Evolutionary conservation across 1,140 invertebrate species (phyloP).

Genomic region (Euura lappo): DNA sequence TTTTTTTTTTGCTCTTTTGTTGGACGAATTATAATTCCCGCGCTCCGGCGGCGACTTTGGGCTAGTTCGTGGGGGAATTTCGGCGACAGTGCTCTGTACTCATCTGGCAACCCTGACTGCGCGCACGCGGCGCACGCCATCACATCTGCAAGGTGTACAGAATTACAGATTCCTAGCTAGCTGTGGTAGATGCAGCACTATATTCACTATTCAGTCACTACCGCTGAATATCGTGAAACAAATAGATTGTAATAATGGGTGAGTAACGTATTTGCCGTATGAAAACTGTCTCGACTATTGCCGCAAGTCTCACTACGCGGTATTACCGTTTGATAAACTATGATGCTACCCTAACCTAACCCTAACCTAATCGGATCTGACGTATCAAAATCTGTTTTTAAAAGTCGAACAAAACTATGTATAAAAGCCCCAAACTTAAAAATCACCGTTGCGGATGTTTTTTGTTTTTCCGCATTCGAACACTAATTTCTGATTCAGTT

Average conservation of each 20-base stretch:
- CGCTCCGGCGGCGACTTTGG: too few species aligned
- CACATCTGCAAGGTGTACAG: neutral
- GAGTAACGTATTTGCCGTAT: neutral
- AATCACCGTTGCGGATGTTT: too few species aligned
- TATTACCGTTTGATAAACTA: neutral
- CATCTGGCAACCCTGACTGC: too few species aligned
- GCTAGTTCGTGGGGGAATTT: too few species aligned
- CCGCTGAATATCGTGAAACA: neutral
- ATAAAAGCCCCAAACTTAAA: neutral
- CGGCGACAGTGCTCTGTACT: too few species aligned
- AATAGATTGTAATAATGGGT: neutral
- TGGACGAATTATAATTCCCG: too few species aligned
- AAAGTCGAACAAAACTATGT: neutral
- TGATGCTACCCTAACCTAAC: neutral
- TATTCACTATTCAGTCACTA: neutral
- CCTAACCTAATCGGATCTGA: neutral
- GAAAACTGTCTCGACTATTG: neutral
- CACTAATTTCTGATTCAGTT: neutral
- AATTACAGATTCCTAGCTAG: neutral
- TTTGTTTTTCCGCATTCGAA: neutral
- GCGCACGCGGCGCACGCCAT: too few species aligned
- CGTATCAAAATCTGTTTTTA: neutral
- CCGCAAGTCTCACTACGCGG: neutral
- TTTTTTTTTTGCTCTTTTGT: too few species aligned
- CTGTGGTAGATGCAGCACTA: neutral